Conservation (phyloP, 1,140 invertebrate species). For the Acromyrmex echinatior region DNA sequence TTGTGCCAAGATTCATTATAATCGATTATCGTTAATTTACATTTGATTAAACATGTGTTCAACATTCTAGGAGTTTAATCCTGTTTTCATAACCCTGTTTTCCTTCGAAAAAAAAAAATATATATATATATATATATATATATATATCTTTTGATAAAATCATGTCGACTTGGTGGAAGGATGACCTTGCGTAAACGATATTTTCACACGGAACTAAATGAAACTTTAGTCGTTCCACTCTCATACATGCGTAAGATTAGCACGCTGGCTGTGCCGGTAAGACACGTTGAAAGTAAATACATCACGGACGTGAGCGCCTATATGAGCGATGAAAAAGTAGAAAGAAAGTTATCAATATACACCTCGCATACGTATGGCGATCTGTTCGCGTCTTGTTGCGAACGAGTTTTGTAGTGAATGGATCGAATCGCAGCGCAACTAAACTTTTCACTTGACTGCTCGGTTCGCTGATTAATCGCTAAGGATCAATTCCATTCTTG, state of each 20-base stretch:
- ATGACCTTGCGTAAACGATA: slow-evolving; percentile 5
- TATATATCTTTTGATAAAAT: background rate
- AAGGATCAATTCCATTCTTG: slow-evolving; percentile 29
- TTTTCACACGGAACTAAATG: slow-evolving; percentile 55
- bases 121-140: too few relatives aligned
- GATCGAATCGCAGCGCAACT: slow-evolving; percentile 62
- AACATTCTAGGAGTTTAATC: background rate
- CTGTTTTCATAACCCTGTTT: too few relatives aligned
- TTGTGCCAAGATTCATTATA: background rate
- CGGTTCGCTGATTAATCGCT: slow-evolving; percentile 48
- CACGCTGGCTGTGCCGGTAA: background rate
- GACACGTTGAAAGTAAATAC: slow-evolving; percentile 73
- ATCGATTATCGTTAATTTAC: background rate
- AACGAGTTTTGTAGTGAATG: slow-evolving; percentile 76
- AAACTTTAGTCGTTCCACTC: slow-evolving; percentile 46
- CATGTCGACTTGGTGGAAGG: background rate
- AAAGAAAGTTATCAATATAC: slow-evolving; percentile 77
- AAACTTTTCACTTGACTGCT: slow-evolving; percentile 68
- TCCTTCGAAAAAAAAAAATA: too few relatives aligned
- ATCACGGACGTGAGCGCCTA: slow-evolving; percentile 45
- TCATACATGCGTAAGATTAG: slow-evolving; percentile 40
- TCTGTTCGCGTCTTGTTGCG: slow-evolving; percentile 44
- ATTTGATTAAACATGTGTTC: background rate
- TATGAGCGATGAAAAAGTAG: slow-evolving; percentile 72
- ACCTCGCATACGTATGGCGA: slow-evolving; percentile 70